Evolutionary conservation across 2,888 invertebrate genomes (phyloP).

Genomic region (Xestia sexstrigata): DNA sequence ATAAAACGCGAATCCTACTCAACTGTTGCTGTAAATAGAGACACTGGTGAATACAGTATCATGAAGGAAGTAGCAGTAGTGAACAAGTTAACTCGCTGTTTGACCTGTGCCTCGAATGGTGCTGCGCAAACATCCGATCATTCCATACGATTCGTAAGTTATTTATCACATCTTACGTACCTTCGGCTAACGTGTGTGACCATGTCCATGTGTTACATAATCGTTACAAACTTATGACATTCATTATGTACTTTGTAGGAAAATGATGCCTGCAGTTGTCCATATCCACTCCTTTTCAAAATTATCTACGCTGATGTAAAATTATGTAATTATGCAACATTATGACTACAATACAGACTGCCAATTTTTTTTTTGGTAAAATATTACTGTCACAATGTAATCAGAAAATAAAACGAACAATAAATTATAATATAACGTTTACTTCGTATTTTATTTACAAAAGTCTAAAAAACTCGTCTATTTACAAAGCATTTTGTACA

Average conservation of each 20-base stretch:
- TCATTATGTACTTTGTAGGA: conserved; percentile 67
- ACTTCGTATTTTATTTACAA: conserved; percentile 72
- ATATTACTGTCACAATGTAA: neutral
- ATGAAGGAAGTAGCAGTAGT: conserved; percentile 34
- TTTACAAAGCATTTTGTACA: conserved; percentile 69
- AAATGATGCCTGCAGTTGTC: conserved; percentile 46
- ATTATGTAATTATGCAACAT: conserved; percentile 18
- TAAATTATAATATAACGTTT: conserved; percentile 49
- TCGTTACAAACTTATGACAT: conserved; percentile 49
- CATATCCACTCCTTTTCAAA: conserved; percentile 78
- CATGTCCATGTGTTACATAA: conserved; percentile 34
- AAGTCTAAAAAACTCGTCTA: conserved; percentile 63
- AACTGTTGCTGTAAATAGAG: conserved; percentile 40
- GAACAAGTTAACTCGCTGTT: conserved; percentile 33
- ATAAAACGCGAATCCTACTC: conserved; percentile 40
- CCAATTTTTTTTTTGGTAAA: neutral
- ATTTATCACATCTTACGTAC: conserved; percentile 54
- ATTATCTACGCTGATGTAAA: conserved; percentile 76
- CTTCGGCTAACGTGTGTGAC: conserved; percentile 5
- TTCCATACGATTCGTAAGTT: conserved; percentile 79
- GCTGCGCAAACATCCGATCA: conserved; percentile 80
- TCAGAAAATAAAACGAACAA: conserved; percentile 57
- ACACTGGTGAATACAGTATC: conserved; percentile 3
- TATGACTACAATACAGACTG: neutral
- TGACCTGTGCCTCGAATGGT: conserved; percentile 49